Conservation (phyloP, 2,113 vertebrate genomes). For the Carassius gibelio region DNA sequence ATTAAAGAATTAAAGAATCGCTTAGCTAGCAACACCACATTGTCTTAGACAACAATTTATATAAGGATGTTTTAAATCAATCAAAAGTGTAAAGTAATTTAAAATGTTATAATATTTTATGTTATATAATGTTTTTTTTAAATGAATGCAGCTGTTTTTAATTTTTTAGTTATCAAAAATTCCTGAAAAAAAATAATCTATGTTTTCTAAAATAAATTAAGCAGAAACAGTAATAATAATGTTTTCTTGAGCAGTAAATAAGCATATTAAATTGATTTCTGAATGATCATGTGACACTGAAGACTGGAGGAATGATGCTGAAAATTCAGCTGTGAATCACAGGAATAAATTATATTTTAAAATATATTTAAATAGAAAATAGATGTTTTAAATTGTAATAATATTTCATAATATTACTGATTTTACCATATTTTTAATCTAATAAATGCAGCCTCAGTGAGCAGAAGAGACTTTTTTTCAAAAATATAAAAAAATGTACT, state of each 20-base stretch:
- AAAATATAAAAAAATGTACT: not conserved
- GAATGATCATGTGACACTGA: not conserved
- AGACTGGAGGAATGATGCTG: not conserved
- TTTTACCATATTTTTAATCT: too few relatives aligned
- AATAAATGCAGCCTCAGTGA: too few relatives aligned
- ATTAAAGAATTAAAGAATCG: too few relatives aligned
- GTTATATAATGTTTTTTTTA: too few relatives aligned
- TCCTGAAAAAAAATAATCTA: not conserved
- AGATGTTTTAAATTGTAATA: too few relatives aligned
- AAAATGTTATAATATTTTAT: not conserved
- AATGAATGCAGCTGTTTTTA: too few relatives aligned
- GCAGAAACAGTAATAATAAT: not conserved
- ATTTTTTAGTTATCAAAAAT: not conserved
- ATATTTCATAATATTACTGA: too few relatives aligned
- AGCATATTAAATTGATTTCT: not conserved
- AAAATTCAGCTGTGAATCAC: not conserved
- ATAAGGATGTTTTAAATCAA: not conserved
- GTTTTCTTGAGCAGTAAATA: not conserved
- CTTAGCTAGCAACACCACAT: too few relatives aligned
- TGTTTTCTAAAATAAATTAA: not conserved
- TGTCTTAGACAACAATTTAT: too few relatives aligned
- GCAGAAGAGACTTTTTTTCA: too few relatives aligned
- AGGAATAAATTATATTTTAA: too few relatives aligned
- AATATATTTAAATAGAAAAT: too few relatives aligned
- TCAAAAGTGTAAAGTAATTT: not conserved